These are phyloP conservation scores for Archips xylosteana DNA, from an alignment of 2,888 invertebrate genomes.

Conservation along the genomic window DNA sequence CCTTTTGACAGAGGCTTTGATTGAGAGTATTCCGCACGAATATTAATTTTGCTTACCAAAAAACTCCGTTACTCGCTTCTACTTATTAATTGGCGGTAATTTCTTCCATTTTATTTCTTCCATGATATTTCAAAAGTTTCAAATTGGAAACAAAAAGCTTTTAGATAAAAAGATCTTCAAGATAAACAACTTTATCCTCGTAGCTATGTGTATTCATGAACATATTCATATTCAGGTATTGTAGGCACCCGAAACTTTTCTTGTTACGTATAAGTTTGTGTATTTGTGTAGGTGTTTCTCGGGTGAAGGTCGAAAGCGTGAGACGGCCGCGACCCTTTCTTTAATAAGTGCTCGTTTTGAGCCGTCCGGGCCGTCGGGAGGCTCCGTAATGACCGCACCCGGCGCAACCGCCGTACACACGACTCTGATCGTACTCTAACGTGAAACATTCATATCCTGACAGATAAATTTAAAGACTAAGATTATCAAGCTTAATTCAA, in stretches of 20 bases:
- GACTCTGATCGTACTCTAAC: neutral
- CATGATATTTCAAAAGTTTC: neutral
- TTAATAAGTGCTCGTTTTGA: slow-evolving; percentile 28
- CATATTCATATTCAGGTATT: slow-evolving; percentile 19
- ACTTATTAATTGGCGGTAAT: slow-evolving; percentile 2
- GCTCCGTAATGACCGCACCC: slow-evolving; percentile 30
- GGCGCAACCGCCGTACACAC: slow-evolving; percentile 9
- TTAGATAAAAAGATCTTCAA: neutral
- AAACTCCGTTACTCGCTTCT: neutral
- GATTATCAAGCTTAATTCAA: neutral
- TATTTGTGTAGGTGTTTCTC: slow-evolving; percentile 5
- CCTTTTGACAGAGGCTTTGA: slow-evolving; percentile 62
- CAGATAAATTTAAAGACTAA: neutral
- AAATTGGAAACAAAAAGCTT: neutral
- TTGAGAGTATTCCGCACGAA: slow-evolving; percentile 51
- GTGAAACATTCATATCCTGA: neutral
- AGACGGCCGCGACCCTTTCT: slow-evolving; percentile 37
- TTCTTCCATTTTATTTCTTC: slow-evolving; percentile 6
- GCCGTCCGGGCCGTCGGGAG: slow-evolving; percentile 18
- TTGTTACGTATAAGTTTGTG: slow-evolving; percentile 1
- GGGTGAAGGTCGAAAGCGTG: slow-evolving; percentile 36
- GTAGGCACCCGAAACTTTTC: slow-evolving; percentile 14
- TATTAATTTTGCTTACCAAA: slow-evolving; percentile 54
- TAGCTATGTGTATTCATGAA: slow-evolving; percentile 3
- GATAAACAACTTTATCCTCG: neutral